Evolutionary conservation across 2,113 vertebrate species (phyloP), one percentile per base, ranked within the genome.

Genomic region (Thermophis baileyi): DNA sequence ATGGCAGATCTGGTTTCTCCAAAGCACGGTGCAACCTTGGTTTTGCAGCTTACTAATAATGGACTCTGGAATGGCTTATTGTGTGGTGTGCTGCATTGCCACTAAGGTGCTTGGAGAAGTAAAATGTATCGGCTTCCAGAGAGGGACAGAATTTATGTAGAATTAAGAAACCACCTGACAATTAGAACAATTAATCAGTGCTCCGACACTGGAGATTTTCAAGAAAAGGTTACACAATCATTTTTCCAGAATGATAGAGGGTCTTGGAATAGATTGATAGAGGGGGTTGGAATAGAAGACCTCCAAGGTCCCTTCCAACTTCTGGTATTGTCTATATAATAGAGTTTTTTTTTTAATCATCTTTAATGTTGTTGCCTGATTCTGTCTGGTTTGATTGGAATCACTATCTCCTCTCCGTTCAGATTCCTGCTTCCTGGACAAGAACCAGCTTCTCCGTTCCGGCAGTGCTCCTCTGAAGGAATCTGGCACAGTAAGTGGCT

Each of bases 391-490:
- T 94, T 89, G 54, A 74, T 88, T 60, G 14, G 35, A 81, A 44
- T 69, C n/a, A 0, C 9, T 44, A 0, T 35, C 0, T 90, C 0
- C 88, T 50, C 60, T 69, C 74, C 27, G 30, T 60, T 50, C 93
- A 97, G 97, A 97, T 47, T 49, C 95, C 46, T 95, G 94, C 90
- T 95, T 97, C 0, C 94, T 96, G 94, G 97, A 97, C 90, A 95
- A 96, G 86, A 93, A 92, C 88, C 95, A 95, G 11, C 50, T 95
- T 92, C 95, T 95, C 91, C 95, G 92, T 69, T 94, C 94, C 25
- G 90, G 94, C 35, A 49, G 92, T 1, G 81, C 90, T 54, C 91
- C 94, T 40, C 87, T 96, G 89, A 95, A 46, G 46, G 96, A 97
- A 40, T 27, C 94, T 49, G 1, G 95, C 0, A 60, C 93, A 44